Percentiles rank a stretch among this genome's conserved stretches.
Evolutionary conservation across 1,140 invertebrate genomes (phyloP).

Genomic region (Ganaspis sp.): DNA sequence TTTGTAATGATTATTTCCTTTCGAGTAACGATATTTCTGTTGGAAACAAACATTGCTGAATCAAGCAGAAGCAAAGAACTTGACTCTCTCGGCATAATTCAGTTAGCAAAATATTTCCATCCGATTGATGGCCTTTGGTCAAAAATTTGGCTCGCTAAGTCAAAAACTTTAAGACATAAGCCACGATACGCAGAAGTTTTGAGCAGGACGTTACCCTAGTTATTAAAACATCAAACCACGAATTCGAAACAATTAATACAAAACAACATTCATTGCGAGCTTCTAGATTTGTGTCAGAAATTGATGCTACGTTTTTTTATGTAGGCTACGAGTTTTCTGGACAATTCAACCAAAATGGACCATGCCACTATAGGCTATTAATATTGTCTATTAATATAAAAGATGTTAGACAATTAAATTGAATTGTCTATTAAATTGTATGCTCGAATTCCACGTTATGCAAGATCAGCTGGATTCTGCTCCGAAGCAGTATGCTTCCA

Average conservation of each 20-base stretch:
- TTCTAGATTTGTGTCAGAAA: no score
- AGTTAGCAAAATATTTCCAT: no score
- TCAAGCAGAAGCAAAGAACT: background rate
- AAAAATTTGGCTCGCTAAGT: background rate
- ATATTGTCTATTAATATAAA: no score
- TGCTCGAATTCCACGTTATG: constrained; percentile 21
- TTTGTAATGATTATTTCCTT: no score
- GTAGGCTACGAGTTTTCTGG: background rate
- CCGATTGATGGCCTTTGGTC: background rate
- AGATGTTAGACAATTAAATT: no score
- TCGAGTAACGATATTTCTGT: no score
- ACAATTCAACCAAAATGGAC: constrained; percentile 6
- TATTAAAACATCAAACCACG: no score
- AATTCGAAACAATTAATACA: no score
- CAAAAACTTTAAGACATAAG: background rate
- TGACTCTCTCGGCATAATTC: background rate
- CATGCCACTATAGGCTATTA: constrained; percentile 31
- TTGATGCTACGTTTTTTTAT: background rate
- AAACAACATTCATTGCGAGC: no score
- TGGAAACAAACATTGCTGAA: background rate
- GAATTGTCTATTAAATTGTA: background rate
- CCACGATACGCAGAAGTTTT: background rate
- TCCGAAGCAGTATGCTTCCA: constrained; percentile 56
- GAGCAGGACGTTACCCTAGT: no score
- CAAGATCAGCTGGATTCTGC: no score